These are phyloP conservation scores for Drosophila borborema DNA, from an alignment of 2,888 invertebrate species.

Conservation along the genomic window DNA sequence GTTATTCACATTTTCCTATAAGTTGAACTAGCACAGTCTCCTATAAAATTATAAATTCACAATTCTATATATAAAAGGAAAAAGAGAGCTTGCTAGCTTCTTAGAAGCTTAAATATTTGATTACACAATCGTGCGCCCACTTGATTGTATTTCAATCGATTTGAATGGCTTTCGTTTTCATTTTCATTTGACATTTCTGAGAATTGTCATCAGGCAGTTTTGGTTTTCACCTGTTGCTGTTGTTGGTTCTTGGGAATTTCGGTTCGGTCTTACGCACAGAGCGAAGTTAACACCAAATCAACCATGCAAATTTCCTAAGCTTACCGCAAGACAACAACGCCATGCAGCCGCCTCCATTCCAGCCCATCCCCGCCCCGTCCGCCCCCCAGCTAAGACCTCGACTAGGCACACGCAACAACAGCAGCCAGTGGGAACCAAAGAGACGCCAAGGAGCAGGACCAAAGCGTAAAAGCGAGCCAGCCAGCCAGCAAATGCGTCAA, in stretches of 20 bases:
- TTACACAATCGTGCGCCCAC: not conserved
- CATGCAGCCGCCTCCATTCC: not conserved
- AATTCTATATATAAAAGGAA: too few species aligned
- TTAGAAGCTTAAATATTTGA: not conserved
- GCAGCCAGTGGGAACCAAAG: not conserved
- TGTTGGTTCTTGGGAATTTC: not conserved
- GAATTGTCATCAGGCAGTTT: constrained; percentile 1
- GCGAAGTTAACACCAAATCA: constrained; percentile 63
- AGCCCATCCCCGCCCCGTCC: not conserved
- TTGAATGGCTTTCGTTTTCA: not conserved
- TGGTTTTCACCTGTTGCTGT: not conserved
- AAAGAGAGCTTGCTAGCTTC: too few species aligned
- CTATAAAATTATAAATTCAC: too few species aligned
- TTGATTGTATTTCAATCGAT: constrained; percentile 11
- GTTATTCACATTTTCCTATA: too few species aligned
- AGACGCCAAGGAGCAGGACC: constrained; percentile 27
- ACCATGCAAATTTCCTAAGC: constrained; percentile 77
- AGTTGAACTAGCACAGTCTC: too few species aligned
- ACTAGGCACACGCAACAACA: constrained; percentile 42
- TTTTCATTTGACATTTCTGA: not conserved
- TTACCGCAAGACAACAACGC: constrained; percentile 53
- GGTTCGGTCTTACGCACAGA: not conserved
- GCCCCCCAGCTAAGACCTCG: constrained; percentile 9
- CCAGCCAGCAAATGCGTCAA: constrained; percentile 75
- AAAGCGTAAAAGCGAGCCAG: constrained; percentile 43